Percentiles rank a stretch among this genome's conserved stretches.
Evolutionary conservation across 2,797 vertebrate species (phyloP).

Genomic region (Micrastur ruficollis): DNA sequence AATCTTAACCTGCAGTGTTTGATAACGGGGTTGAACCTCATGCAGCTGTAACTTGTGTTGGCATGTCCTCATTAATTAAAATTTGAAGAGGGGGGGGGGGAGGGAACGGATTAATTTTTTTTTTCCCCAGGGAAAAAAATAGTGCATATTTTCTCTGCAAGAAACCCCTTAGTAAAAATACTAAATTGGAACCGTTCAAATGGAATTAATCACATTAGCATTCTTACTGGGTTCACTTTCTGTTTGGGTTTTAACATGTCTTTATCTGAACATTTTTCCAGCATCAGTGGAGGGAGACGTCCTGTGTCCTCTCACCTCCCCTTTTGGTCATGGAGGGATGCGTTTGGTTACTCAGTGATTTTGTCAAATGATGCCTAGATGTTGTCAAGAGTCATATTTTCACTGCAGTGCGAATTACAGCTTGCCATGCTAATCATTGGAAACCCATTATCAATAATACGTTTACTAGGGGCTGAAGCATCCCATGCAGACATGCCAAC

Average conservation of each 20-base stretch:
- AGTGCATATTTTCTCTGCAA: neutral
- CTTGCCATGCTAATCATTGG: neutral
- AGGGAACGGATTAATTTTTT: too few species aligned
- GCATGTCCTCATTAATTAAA: neutral
- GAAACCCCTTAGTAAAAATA: neutral
- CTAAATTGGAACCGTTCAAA: neutral
- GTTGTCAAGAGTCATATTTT: neutral
- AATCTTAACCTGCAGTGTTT: neutral
- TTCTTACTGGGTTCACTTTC: neutral
- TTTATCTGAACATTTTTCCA: neutral
- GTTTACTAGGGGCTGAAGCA: neutral
- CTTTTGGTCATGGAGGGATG: neutral
- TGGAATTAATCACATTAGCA: neutral
- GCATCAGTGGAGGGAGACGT: neutral
- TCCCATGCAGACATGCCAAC: neutral
- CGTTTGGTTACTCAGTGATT: neutral
- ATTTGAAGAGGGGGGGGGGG: neutral
- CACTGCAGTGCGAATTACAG: neutral
- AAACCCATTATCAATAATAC: fast-evolving
- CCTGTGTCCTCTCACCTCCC: neutral
- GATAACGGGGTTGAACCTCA: neutral
- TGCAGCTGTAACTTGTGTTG: neutral
- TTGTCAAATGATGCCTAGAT: neutral
- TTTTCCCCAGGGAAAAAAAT: neutral
- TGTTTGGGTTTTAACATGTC: neutral